Percentiles rank a stretch among this genome's conserved stretches.
Conservation (phyloP, 2,113 vertebrate genomes). For the Tapirus terrestris region DNA sequence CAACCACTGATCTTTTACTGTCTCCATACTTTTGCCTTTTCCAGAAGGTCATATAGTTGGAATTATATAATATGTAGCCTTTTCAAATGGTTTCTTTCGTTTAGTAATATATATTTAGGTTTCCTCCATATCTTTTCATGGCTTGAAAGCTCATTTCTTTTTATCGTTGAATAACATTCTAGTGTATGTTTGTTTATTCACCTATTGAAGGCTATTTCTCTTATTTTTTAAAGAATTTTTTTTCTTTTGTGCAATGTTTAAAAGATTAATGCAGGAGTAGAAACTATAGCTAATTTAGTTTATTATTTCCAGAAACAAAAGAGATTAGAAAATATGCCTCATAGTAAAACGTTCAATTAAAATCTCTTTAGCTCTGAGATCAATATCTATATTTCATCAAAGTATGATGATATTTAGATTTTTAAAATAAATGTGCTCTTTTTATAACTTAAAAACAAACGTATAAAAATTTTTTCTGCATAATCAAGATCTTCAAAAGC, state of each 20-base stretch:
- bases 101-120: neutral
- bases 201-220: neutral
- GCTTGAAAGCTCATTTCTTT: neutral
- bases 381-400: neutral
- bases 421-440: neutral
- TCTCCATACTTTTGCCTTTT: neutral
- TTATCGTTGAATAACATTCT: neutral
- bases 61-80: neutral
- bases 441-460: neutral
- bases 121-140: neutral
- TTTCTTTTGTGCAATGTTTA: neutral
- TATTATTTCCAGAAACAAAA: neutral
- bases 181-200: neutral
- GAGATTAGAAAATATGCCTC: neutral
- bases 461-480: neutral
- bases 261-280: neutral
- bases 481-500: neutral
- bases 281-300: neutral
- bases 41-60: neutral
- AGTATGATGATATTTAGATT: neutral
- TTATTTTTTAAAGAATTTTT: neutral
- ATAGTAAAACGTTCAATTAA: neutral
- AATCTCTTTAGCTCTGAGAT: neutral
- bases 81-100: neutral
- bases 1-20: neutral